phyloP scores from a whole-genome alignment of 2,888 invertebrate species.

The Maniola hyperantus region DNA sequence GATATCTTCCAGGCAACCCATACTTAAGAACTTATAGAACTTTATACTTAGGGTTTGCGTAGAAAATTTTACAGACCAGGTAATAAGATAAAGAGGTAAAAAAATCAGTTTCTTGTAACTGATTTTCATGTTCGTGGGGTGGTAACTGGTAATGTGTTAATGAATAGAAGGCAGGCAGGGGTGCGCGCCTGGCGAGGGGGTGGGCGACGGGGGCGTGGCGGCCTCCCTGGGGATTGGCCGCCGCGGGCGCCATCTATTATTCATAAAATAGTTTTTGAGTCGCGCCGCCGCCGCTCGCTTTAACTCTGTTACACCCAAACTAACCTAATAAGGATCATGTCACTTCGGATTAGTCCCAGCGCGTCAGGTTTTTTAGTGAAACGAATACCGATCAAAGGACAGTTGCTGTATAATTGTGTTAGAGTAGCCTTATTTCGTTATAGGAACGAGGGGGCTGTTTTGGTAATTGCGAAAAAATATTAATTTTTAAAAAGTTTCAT shows the following conservation, averaged over 20 bases:
- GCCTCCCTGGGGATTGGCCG: slow-evolving; percentile 79
- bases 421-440: slow-evolving; percentile 61
- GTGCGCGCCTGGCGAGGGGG: slow-evolving; percentile 42
- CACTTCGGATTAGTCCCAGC: slow-evolving; percentile 76
- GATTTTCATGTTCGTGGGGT: slow-evolving; percentile 67
- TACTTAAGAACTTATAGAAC: no score
- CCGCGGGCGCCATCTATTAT: slow-evolving; percentile 79
- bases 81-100: slow-evolving; percentile 29
- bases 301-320: slow-evolving; percentile 70
- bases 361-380: slow-evolving; percentile 63
- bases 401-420: slow-evolving; percentile 61
- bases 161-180: slow-evolving; percentile 73
- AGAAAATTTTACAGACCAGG: not conserved
- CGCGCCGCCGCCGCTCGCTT: slow-evolving; percentile 75
- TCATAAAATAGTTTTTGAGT: slow-evolving; percentile 83
- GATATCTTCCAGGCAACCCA: no score
- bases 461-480: slow-evolving; percentile 66
- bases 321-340: slow-evolving; percentile 81
- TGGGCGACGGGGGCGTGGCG: slow-evolving; percentile 51
- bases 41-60: no score
- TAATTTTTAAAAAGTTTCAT: slow-evolving; percentile 63
- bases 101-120: slow-evolving; percentile 74
- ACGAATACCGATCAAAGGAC: slow-evolving; percentile 66
- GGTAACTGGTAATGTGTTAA: slow-evolving; percentile 81
- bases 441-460: slow-evolving; percentile 42